Conservation (phyloP, 2,888 invertebrate species). For the Myathropa florea region DNA sequence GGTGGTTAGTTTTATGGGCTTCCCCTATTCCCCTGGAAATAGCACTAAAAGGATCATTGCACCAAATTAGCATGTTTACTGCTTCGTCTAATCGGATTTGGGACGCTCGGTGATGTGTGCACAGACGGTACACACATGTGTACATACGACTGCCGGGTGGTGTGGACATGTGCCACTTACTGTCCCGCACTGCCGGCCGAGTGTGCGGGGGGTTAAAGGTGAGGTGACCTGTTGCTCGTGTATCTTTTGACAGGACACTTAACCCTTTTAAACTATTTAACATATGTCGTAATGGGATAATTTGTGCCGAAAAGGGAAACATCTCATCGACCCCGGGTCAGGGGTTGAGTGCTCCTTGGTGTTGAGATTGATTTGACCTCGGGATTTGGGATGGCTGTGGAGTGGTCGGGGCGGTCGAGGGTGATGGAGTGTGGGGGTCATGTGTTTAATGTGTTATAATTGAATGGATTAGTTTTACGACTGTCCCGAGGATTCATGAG, state of each 20-base stretch:
- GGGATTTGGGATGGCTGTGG: slow-evolving; percentile 46
- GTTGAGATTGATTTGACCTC: slow-evolving; percentile 67
- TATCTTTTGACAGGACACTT: slow-evolving; percentile 70
- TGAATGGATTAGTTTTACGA: slow-evolving; percentile 57
- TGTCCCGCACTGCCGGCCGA: neutral
- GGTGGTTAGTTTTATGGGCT: slow-evolving; percentile 65
- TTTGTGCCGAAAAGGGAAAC: slow-evolving; percentile 57
- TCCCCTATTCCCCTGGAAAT: slow-evolving; percentile 37
- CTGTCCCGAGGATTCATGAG: slow-evolving; percentile 34
- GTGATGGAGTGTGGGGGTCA: slow-evolving; percentile 31
- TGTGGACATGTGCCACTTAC: slow-evolving; percentile 54
- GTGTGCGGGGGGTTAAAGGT: slow-evolving; percentile 53
- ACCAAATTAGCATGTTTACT: slow-evolving; percentile 69
- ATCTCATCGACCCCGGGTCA: slow-evolving; percentile 6
- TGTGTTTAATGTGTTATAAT: slow-evolving; percentile 67
- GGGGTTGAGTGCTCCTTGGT: slow-evolving; percentile 41
- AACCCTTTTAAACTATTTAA: slow-evolving; percentile 70
- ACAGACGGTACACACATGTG: neutral
- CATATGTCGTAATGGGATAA: slow-evolving; percentile 66
- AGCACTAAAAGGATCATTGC: slow-evolving; percentile 65
- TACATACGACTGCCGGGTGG: slow-evolving; percentile 11
- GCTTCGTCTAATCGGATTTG: slow-evolving; percentile 70
- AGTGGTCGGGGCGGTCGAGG: neutral
- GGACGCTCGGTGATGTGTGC: slow-evolving; percentile 56
- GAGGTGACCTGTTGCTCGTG: slow-evolving; percentile 61